phyloP scores from a whole-genome alignment of 2,888 invertebrate species.

The Dryomyza anilis region DNA sequence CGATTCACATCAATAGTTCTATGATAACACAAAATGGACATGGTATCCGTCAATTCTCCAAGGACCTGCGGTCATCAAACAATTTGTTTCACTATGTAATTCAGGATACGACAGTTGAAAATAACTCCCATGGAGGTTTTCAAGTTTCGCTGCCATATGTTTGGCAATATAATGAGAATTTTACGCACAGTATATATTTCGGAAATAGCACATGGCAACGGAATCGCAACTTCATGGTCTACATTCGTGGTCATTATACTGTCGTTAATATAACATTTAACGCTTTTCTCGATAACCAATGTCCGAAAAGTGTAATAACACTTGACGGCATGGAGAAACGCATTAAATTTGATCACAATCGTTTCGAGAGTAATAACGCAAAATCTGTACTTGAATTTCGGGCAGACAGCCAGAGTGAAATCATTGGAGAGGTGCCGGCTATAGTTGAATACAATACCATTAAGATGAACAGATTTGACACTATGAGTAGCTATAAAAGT shows the following conservation, averaged over 20 bases:
- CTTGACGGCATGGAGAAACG: conserved; percentile 97
- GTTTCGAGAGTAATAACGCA: conserved; percentile 79
- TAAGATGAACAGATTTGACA: conserved; percentile 69
- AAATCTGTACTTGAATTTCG: conserved; percentile 84
- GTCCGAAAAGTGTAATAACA: conserved; percentile 78
- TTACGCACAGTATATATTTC: conserved; percentile 87
- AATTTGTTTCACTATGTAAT: conserved; percentile 96
- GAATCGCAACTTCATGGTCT: conserved; percentile 83
- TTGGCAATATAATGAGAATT: conserved; percentile 93
- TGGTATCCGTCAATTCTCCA: conserved; percentile 87
- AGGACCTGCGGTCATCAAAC: conserved; percentile 93
- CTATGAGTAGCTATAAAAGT: conserved; percentile 40
- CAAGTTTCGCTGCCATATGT: conserved; percentile 90
- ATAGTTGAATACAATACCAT: conserved; percentile 79
- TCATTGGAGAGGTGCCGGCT: conserved; percentile 82
- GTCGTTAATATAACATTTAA: conserved; percentile 86
- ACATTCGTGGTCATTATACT: conserved; percentile 93
- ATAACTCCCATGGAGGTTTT: conserved; percentile 86
- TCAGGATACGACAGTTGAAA: conserved; percentile 83
- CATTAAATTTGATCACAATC: conserved; percentile 80
- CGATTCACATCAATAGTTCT: conserved; percentile 85
- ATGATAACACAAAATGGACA: conserved; percentile 85
- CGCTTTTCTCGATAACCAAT: conserved; percentile 82
- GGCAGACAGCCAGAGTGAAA: conserved; percentile 92
- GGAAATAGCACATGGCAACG: conserved; percentile 85